Base-by-base conservation (phyloP, 2,113 vertebrate genomes). In the Epinephelus moara region DNA sequence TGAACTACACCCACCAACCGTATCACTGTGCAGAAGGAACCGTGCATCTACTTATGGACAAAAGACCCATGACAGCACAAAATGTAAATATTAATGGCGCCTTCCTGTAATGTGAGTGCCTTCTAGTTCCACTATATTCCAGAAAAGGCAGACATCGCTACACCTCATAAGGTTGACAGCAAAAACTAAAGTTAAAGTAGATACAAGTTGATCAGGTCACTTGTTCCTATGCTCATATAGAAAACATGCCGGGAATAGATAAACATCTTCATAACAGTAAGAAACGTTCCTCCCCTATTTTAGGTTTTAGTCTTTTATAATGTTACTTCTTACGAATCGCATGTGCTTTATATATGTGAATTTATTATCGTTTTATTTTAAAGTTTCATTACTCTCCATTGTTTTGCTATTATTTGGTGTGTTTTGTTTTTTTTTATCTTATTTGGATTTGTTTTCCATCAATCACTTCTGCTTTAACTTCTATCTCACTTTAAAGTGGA, bases 401-500 rank as follows among this genome's bases (percentile, higher is more conserved):
- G 6, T 25, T 11, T 53, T 70, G 7, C 10, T n/a, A 2, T 55
- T n/a, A 33, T 30, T 27, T 70, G 13, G 11, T n/a, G 2, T 37
- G 14, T 8, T 6, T 5, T 27, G 25, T 57, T 27, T 57, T 45
- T 62, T 33, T 14, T 9, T 0, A 47, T 60, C 18, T 14, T 53
- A 33, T 70, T 55, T 9, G 17, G 19, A 2, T 23, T 60, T 68
- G 30, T 23, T 69, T 60, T 49, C 52, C 42, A 21, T 55, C 19
- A 37, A 23, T 80, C 25, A 68, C 49, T 47, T 68, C 21, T 67
- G 45, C 42, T 53, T 47, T 19, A 50, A 62, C 60, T 75, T 75
- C 57, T 37, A 4, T 60, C 66, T 84, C 23, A 42, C 75, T 79
- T 77, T 70, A 76, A 49, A 70, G 14, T 23, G 53, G 47, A 25